Evolutionary conservation across 2,113 vertebrate species (phyloP).

Genomic region (Spea bombifrons): DNA sequence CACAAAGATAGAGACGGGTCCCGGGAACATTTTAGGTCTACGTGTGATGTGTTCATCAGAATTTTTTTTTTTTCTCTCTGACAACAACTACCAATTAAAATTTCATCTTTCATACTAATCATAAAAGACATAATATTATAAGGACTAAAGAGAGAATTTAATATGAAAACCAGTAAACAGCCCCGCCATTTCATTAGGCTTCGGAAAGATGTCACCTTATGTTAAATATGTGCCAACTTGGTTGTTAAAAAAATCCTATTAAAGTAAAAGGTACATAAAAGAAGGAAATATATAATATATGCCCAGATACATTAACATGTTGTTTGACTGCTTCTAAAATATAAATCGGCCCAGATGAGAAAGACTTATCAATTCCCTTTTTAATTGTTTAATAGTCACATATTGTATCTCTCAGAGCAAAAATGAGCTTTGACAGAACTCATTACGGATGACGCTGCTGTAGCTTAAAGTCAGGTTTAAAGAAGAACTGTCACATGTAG

Average conservation of each 20-base stretch:
- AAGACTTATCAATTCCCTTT: background rate
- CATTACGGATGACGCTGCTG: too few species aligned
- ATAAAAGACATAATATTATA: slow-evolving; percentile 54
- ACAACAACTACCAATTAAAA: slow-evolving; percentile 56
- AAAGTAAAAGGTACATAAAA: slow-evolving; percentile 59
- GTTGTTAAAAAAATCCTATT: slow-evolving; percentile 55
- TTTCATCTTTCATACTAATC: slow-evolving; percentile 54
- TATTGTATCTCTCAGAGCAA: background rate
- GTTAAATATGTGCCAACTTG: slow-evolving; percentile 58
- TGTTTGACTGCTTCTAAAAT: slow-evolving; percentile 24
- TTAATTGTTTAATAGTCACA: slow-evolving; percentile 6
- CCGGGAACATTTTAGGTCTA: slow-evolving; percentile 25
- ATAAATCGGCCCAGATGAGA: slow-evolving; percentile 1
- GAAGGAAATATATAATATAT: slow-evolving; percentile 54
- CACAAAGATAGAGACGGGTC: slow-evolving; percentile 40
- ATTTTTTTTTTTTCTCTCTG: slow-evolving; percentile 35
- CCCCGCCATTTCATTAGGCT: slow-evolving; percentile 58
- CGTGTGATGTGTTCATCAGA: slow-evolving; percentile 47
- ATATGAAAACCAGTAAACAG: slow-evolving; percentile 54
- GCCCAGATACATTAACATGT: slow-evolving; percentile 45
- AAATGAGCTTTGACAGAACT: too few species aligned
- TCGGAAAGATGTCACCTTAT: slow-evolving; percentile 62
- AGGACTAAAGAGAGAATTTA: slow-evolving; percentile 59
- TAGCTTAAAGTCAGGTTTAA: too few species aligned
- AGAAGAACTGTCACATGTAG: too few species aligned